Conservation (phyloP, 1,140 invertebrate species). For the Drosophila albomicans region DNA sequence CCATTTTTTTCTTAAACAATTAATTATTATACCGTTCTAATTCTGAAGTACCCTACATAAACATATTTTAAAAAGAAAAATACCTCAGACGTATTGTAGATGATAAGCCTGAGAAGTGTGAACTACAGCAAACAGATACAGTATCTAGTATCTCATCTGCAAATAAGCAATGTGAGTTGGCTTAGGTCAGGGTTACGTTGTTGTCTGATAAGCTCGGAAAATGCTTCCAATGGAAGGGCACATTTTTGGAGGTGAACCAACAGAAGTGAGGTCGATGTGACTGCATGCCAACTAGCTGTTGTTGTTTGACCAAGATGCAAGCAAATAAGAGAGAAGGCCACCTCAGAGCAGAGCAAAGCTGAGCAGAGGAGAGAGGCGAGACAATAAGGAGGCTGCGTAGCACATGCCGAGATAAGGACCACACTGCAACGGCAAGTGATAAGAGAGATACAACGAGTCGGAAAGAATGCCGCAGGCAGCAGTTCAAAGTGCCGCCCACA, state of each 20-base stretch:
- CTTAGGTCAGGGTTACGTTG: constrained; percentile 44
- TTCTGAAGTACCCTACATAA: no score
- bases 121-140: constrained; percentile 11
- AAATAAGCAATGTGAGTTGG: constrained; percentile 19
- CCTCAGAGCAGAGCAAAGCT: constrained; percentile 1
- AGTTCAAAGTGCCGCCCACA: constrained; percentile 60
- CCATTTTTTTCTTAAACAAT: no score
- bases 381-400: constrained; percentile 14
- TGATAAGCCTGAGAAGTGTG: constrained; percentile 9
- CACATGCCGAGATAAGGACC: constrained; percentile 71
- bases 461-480: constrained; percentile 19
- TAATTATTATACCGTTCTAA: no score
- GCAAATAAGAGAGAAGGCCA: constrained; percentile 58
- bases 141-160: constrained; percentile 1
- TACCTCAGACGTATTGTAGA: not conserved
- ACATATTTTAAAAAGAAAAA: no score
- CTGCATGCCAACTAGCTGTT: constrained; percentile 34
- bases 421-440: constrained; percentile 50
- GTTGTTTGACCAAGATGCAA: constrained; percentile 47
- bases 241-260: constrained; percentile 12
- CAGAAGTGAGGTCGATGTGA: not conserved
- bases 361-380: not conserved
- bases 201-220: constrained; percentile 18
- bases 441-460: constrained; percentile 21
- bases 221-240: not conserved